Evolutionary conservation across 2,113 vertebrate species (phyloP), one percentile per base, ranked within the genome.

Genomic region (Atherinomorus stipes): DNA sequence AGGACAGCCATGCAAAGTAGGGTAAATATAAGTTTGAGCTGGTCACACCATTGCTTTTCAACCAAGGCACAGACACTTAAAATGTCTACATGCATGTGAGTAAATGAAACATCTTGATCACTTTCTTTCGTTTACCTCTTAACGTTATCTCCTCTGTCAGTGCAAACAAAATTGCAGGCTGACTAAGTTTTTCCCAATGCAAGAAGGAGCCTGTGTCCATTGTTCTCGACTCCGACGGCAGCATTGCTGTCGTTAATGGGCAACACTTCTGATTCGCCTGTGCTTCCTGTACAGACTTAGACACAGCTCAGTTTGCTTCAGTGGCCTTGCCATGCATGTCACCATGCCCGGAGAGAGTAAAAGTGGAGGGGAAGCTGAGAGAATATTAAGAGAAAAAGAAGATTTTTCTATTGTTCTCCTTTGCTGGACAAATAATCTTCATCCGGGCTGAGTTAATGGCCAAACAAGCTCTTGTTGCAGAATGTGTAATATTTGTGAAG

Each of bases 271-370:
- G 91, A 93, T 91, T 92, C 67, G 80, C 71, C 82, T 64, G 60
- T 40, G 72, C 83, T 94, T 94, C 93, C 93, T 94, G 91, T 91
- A 49, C 89, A 92, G 92, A 93, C 92, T 50, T 88, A 88, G 89
- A 88, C 89, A 79, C 82, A 86, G 81, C 78, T 58, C 79, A 85
- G 82, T 85, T 89, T 85, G 81, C 86, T 87, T 85, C 81, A 21
- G 64, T 56, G 80, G 76, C 79, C 90, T 93, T 92, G 91, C 91
- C 90, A 76, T 71, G 69, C 75, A 68, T 88, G 90, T 87, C 85
- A 86, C 84, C 16, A 52, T 89, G 82, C 71, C 86, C 80, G 71
- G 78, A 85, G 85, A 58, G 80, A 84, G 73, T 68, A 76, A 70
- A 84, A 60, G 75, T 63, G 49, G 58, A 83, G 51, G 71, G 60